phyloP scores from a whole-genome alignment of 1,140 invertebrate species.

The Eupristina koningsbergeri region DNA sequence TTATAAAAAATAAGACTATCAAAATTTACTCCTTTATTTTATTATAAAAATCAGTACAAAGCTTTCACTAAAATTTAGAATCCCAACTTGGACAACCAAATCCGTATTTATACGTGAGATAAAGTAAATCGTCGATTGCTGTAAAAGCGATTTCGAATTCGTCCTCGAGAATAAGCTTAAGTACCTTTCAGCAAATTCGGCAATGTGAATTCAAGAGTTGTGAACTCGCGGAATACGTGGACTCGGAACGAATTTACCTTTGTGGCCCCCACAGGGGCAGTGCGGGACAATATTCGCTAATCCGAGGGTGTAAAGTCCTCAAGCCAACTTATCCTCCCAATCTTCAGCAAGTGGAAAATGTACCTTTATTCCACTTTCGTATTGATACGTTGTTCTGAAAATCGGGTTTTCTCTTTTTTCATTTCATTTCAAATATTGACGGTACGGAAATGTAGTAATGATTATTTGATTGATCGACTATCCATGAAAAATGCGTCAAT shows the following conservation, averaged over 20 bases:
- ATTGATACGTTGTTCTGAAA: background rate
- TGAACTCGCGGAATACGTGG: conserved; percentile 3
- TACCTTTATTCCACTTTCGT: background rate
- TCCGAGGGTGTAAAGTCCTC: conserved; percentile 43
- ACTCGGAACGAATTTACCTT: conserved; percentile 33
- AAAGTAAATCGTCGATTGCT: conserved; percentile 53
- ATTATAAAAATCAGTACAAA: too few relatives aligned
- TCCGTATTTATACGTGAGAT: too few relatives aligned
- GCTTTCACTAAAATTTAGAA: too few relatives aligned
- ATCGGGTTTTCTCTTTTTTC: background rate
- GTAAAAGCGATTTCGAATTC: background rate
- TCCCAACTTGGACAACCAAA: too few relatives aligned
- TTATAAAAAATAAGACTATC: too few relatives aligned
- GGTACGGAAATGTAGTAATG: background rate
- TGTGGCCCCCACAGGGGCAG: conserved; percentile 70
- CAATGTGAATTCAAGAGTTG: conserved; percentile 62
- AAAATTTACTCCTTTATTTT: too few relatives aligned
- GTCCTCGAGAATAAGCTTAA: background rate
- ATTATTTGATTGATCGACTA: background rate
- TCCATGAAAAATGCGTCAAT: background rate
- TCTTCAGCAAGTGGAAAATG: background rate
- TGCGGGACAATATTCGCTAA: conserved; percentile 64
- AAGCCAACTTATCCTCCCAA: background rate
- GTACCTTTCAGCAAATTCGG: conserved; percentile 49
- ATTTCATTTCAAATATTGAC: background rate